A percentile compares a stretch with the other conserved stretches of the same genome.
These are phyloP conservation scores for Myiozetetes cayanensis DNA, from an alignment of 2,113 vertebrate species.

Conservation along the genomic window DNA sequence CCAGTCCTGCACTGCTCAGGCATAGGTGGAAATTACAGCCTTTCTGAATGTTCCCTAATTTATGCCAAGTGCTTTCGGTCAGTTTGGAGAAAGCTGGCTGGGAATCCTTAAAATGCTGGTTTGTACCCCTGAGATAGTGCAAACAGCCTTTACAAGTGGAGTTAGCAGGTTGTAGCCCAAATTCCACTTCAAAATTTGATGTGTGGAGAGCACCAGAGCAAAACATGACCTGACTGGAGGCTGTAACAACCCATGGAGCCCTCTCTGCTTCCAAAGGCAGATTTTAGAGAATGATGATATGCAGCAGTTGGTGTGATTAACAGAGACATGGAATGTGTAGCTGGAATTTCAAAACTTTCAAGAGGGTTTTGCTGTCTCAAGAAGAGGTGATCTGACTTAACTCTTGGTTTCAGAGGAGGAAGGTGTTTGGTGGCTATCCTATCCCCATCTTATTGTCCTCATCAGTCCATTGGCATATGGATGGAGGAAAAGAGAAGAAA, in stretches of 20 bases:
- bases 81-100: neutral
- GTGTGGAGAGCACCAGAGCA: neutral
- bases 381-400: neutral
- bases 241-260: neutral
- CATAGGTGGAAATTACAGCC: neutral
- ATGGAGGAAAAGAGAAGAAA: neutral
- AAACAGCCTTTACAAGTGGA: rapidly evolving
- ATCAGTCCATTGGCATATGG: rapidly evolving
- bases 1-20: neutral
- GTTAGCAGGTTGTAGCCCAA: neutral
- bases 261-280: neutral
- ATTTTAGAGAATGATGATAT: neutral
- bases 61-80: neutral
- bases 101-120: neutral
- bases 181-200: neutral
- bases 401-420: neutral
- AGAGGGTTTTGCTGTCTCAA: neutral
- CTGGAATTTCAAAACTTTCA: neutral
- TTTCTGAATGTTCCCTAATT: neutral
- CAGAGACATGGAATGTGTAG: neutral
- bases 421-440: neutral
- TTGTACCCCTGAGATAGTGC: neutral
- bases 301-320: neutral
- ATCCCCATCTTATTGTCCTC: neutral
- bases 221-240: neutral